Conservation (phyloP, 2,888 invertebrate species). For the Strigamia crassipes region DNA sequence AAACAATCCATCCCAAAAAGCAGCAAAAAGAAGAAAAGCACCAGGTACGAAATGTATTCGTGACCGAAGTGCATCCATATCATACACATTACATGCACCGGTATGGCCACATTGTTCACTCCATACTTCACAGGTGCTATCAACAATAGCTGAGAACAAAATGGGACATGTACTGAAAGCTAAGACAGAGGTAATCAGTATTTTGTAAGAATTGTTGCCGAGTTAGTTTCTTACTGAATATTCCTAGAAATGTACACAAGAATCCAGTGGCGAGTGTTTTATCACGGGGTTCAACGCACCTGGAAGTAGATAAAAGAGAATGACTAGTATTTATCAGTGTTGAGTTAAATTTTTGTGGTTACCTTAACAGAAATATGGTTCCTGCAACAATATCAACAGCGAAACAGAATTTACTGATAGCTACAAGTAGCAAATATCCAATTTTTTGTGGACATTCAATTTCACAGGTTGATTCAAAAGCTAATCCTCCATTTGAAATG, state of each 20-base stretch:
- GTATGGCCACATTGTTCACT: not conserved
- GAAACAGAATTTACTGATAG: not conserved
- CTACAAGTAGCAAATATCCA: not conserved
- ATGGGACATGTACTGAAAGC: not conserved
- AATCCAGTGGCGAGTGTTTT: not conserved
- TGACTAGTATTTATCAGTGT: not conserved
- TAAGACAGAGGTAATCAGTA: not conserved
- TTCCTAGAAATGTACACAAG: not conserved
- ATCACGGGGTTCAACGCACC: not conserved
- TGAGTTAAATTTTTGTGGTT: not conserved
- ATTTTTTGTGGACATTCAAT: not conserved
- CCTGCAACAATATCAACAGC: conserved; percentile 3
- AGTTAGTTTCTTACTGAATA: not conserved
- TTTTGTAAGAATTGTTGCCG: not conserved
- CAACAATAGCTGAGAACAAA: not conserved
- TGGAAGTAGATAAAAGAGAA: not conserved
- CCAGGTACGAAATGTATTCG: not conserved
- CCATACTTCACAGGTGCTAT: not conserved
- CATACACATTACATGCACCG: not conserved
- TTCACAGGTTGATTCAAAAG: not conserved
- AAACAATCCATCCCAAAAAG: not conserved
- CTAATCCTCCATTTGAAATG: not conserved
- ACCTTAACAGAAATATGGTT: not conserved
- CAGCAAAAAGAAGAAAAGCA: not conserved
- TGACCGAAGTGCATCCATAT: not conserved